A percentile compares a stretch with the other conserved stretches of the same genome.
These are phyloP conservation scores for Megalopta genalis DNA, from an alignment of 1,140 invertebrate genomes.

Conservation along the genomic window DNA sequence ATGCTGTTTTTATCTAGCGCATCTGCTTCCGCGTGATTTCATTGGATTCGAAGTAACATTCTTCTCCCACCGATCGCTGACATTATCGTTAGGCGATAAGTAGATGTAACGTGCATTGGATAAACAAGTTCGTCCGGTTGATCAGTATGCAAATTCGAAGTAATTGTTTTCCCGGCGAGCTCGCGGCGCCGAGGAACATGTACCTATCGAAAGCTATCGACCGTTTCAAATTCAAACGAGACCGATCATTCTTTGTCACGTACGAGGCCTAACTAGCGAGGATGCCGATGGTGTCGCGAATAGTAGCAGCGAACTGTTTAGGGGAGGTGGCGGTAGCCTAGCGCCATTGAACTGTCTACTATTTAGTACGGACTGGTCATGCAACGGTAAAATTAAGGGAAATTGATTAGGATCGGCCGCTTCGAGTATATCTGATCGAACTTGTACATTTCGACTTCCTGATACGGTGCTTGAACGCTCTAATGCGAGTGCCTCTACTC, in stretches of 20 bases:
- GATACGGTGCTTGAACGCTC: background rate
- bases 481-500: background rate
- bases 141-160: background rate
- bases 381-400: constrained; percentile 71
- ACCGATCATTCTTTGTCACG: background rate
- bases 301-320: background rate
- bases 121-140: too few species aligned
- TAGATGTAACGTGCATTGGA: too few species aligned
- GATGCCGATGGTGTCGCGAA: background rate
- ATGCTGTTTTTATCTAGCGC: too few species aligned
- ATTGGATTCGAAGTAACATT: too few species aligned
- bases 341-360: constrained; percentile 38
- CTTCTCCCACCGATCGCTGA: too few species aligned
- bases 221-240: background rate
- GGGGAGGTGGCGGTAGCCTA: constrained; percentile 10
- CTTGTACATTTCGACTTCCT: constrained; percentile 22
- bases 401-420: constrained; percentile 69
- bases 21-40: too few species aligned
- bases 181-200: background rate
- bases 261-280: background rate
- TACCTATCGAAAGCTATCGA: background rate
- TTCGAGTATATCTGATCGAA: constrained; percentile 40
- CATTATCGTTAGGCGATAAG: too few species aligned
- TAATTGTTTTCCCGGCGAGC: background rate
- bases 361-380: constrained; percentile 55